Conservation (phyloP, 2,113 vertebrate species). For the Melanerpes formicivorus region DNA sequence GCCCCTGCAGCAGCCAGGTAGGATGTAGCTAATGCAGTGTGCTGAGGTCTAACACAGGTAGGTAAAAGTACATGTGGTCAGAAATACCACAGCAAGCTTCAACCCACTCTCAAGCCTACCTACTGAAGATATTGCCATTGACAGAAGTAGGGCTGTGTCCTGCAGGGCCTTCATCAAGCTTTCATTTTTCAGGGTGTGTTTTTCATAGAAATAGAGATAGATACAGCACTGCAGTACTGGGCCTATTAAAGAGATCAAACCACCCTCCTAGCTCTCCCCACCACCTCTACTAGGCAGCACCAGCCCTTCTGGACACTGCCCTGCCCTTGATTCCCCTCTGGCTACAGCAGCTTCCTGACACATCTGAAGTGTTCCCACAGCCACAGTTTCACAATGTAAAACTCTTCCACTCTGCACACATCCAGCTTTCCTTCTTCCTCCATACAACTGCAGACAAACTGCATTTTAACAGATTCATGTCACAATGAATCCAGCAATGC, state of each 20-base stretch:
- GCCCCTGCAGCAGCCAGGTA: not conserved
- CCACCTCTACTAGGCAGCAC: not conserved
- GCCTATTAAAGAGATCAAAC: not conserved
- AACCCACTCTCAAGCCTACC: not conserved
- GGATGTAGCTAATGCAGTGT: fast-evolving
- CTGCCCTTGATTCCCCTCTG: not conserved
- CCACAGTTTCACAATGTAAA: not conserved
- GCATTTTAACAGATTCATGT: not conserved
- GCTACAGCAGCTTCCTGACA: not conserved
- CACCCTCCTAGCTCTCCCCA: not conserved
- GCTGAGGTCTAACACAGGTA: not conserved
- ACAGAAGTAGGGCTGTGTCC: not conserved
- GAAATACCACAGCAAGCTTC: fast-evolving
- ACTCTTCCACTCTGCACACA: not conserved
- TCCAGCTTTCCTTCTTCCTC: not conserved
- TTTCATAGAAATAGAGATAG: not conserved
- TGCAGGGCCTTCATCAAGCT: not conserved
- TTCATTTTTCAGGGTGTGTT: not conserved
- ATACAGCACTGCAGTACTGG: not conserved
- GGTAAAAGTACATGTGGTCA: not conserved
- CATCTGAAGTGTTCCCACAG: not conserved
- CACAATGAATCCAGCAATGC: not conserved
- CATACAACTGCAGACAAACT: not conserved
- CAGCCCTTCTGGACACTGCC: not conserved
- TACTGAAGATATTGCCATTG: not conserved